These are phyloP conservation scores for Neoarius graeffei DNA, from an alignment of 2,113 vertebrate genomes.

Conservation along the genomic window DNA sequence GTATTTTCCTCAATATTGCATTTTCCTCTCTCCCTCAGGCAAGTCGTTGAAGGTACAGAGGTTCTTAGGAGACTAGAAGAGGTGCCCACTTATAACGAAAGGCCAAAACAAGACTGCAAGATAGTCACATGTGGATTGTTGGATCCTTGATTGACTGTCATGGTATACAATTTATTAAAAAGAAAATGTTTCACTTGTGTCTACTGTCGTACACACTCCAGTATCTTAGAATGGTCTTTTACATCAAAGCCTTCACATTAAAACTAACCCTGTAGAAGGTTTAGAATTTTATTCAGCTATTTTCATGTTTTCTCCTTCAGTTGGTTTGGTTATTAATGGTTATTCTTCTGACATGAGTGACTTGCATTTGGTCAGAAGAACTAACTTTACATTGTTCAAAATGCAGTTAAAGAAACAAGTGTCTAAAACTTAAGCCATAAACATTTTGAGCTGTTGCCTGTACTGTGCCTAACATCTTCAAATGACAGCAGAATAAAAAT, in stretches of 20 bases:
- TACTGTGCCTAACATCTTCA: neutral
- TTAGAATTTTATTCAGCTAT: neutral
- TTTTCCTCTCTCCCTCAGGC: slow-evolving; percentile 66
- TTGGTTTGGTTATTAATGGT: neutral
- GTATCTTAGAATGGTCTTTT: neutral
- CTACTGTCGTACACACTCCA: neutral
- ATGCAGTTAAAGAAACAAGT: neutral
- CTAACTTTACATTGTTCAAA: neutral
- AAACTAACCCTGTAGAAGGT: neutral
- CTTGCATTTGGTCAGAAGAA: neutral
- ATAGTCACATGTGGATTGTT: slow-evolving; percentile 77
- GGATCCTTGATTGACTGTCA: slow-evolving; percentile 44
- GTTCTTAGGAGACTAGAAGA: slow-evolving; percentile 79
- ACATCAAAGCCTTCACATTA: neutral
- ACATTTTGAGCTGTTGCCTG: neutral
- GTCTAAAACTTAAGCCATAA: neutral
- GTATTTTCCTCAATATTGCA: neutral
- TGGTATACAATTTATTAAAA: neutral
- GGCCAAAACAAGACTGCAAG: slow-evolving; percentile 75
- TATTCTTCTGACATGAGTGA: neutral
- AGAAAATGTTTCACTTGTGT: neutral
- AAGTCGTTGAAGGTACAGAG: slow-evolving; percentile 81
- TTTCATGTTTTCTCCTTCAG: neutral
- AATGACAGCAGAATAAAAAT: neutral
- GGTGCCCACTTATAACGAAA: slow-evolving; percentile 77